phyloP scores from a whole-genome alignment of 2,113 vertebrate species.

The Tautogolabrus adspersus region DNA sequence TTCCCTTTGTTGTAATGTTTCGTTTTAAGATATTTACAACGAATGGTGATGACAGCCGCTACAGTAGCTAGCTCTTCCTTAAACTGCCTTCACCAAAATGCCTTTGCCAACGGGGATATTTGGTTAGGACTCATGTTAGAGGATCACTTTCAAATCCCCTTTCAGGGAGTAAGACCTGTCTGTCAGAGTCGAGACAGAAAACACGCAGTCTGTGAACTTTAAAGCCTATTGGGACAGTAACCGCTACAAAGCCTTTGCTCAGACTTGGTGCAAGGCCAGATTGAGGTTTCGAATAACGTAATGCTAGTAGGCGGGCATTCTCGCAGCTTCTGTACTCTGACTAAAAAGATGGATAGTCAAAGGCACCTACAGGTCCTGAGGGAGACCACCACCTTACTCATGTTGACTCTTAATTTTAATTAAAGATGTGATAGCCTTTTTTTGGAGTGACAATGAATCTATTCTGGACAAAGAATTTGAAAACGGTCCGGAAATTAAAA shows the following conservation, averaged over 20 bases:
- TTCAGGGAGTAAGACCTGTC: slow-evolving; percentile 68
- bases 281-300: slow-evolving; percentile 47
- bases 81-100: slow-evolving; percentile 64
- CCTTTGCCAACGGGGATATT: slow-evolving; percentile 59
- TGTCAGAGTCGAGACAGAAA: slow-evolving; percentile 62
- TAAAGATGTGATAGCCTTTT: slow-evolving; percentile 14
- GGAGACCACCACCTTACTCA: slow-evolving; percentile 10
- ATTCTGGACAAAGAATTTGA: slow-evolving; percentile 9
- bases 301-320: slow-evolving; percentile 24
- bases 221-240: slow-evolving; percentile 56
- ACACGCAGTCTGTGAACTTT: slow-evolving; percentile 55
- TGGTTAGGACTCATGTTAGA: slow-evolving; percentile 74
- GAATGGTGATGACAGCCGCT: slow-evolving; percentile 52
- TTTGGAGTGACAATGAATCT: slow-evolving; percentile 12
- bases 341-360: slow-evolving; percentile 43
- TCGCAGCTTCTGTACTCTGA: slow-evolving; percentile 50
- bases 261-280: slow-evolving; percentile 56
- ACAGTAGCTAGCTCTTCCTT: slow-evolving; percentile 65
- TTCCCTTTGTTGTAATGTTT: slow-evolving; percentile 47
- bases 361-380: slow-evolving; percentile 45
- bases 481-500: slow-evolving; percentile 43
- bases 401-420: slow-evolving; percentile 2
- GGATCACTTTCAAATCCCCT: slow-evolving; percentile 76
- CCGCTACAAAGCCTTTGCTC: slow-evolving; percentile 51
- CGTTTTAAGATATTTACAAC: slow-evolving; percentile 57